Evolutionary conservation across 2,113 vertebrate species (phyloP).

Genomic region (Leucosticte australis): DNA sequence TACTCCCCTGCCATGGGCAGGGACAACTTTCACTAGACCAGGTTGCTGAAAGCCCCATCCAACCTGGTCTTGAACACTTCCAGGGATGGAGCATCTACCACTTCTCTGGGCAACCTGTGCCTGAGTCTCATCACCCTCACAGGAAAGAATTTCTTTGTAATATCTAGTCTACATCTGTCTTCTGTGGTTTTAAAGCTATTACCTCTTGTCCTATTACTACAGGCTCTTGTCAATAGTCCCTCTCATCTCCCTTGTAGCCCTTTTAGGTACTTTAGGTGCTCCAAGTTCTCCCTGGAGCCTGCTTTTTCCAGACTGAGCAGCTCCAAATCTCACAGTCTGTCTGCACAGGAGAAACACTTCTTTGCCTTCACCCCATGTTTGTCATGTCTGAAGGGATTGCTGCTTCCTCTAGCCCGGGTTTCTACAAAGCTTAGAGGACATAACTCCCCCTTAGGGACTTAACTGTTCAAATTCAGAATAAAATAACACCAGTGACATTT

Average conservation of each 20-base stretch:
- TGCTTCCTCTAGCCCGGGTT: not conserved
- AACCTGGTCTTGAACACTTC: not conserved
- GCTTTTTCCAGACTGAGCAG: not conserved
- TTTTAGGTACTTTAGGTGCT: not conserved
- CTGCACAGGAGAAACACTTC: not conserved
- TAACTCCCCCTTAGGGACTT: not conserved
- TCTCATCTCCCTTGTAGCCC: not conserved
- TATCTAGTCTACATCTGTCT: no score
- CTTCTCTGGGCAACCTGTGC: not conserved
- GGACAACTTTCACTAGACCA: not conserved
- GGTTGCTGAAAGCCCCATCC: not conserved
- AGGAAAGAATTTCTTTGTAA: not conserved
- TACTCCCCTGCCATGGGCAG: not conserved
- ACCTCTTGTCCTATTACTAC: not conserved
- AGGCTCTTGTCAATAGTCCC: no score
- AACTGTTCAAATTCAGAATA: not conserved
- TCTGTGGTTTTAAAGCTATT: not conserved
- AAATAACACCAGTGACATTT: not conserved
- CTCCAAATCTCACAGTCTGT: not conserved
- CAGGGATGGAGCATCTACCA: not conserved
- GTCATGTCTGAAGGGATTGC: not conserved
- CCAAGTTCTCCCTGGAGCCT: fast-evolving
- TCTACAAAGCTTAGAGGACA: not conserved
- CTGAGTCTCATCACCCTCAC: not conserved
- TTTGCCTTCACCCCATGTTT: not conserved